Base-by-base conservation (phyloP, 2,888 invertebrate genomes). In the Arctia plantaginis region DNA sequence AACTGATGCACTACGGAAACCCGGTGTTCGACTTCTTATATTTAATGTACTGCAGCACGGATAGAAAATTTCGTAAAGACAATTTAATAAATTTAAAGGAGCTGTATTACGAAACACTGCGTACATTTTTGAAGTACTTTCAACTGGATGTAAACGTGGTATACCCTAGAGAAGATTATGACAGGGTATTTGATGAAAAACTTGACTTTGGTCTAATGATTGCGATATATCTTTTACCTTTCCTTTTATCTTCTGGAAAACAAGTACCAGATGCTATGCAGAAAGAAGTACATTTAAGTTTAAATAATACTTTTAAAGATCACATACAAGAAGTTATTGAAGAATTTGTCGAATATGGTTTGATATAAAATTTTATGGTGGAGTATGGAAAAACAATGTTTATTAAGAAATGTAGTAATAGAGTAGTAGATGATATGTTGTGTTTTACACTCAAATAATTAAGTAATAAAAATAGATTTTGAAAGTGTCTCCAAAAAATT, bases 21-120 rank as follows among this genome's bases (percentile, higher is more conserved):
- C 92, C 91, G 0, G 66, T 91, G 0, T 64, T 83, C 8, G 93
- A 93, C 66, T 80, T 93, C 2, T 18, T 92, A 0, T 90, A 86
- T 71, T 90, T 92, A 68, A 86, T 92, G 18, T 88, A 87, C 66
- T 73, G 75, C 1, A 79, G 86, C 20, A 90, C 91, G 0, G 92
- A 91, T 73, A 82, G 84, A 23, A 55, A 89, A 23, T 90, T 93
- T 55, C 86, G 93, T 23, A 83, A 75, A 30, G 66, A 81, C 0
- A 88, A 93, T 72, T 65, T 91, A 64, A 70, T 80, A 1, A 30
- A 88, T 27, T 77, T 93, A 0, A 91, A 90, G 66, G 79, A 88
- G 7, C 12, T 89, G 3, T 93, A 93, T 62, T 86, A 88, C 51
- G 77, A 66, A 66, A 39, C 39, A 1, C n/a, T 66, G 12, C 23